Conservation (phyloP, 2,113 vertebrate genomes). For the Takifugu flavidus region DNA sequence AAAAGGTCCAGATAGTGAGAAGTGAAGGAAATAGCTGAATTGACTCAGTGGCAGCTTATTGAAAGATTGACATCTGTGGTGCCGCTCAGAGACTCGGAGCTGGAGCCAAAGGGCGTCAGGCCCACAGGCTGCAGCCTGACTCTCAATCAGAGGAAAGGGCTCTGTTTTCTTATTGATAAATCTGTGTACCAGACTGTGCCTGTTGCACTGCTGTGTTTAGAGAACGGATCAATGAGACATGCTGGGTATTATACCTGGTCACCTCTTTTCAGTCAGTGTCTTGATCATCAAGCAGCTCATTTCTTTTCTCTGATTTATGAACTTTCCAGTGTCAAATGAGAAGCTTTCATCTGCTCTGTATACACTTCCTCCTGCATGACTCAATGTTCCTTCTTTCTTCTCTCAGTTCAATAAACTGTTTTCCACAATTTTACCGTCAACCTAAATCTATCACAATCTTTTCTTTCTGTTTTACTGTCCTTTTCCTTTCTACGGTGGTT, state of each 20-base stretch:
- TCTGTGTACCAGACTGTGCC: conserved; percentile 16
- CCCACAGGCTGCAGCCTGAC: conserved; percentile 43
- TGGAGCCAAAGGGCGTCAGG: conserved; percentile 29
- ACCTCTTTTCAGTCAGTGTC: background rate
- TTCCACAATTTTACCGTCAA: background rate
- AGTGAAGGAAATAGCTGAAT: conserved; percentile 9
- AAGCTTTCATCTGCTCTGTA: conserved; percentile 26
- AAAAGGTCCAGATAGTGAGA: conserved; percentile 11
- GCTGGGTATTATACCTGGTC: background rate
- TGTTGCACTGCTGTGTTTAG: conserved; percentile 25
- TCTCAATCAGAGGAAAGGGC: conserved; percentile 40
- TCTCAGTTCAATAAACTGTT: background rate
- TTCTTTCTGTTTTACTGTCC: conserved; percentile 41
- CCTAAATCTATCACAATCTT: background rate
- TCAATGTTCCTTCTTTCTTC: conserved; percentile 4
- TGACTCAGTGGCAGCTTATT: conserved; percentile 46
- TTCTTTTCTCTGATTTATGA: conserved; percentile 16
- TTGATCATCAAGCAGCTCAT: conserved; percentile 9
- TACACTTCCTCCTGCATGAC: background rate
- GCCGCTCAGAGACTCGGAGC: conserved; percentile 37
- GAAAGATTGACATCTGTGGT: conserved; percentile 46
- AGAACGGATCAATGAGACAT: conserved; percentile 11
- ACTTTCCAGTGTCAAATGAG: conserved; percentile 15
- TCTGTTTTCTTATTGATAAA: conserved; percentile 51
- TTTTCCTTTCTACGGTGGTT: conserved; percentile 71